Base-by-base conservation (phyloP, 2,888 invertebrate genomes). In the Callyntrura sp. region DNA sequence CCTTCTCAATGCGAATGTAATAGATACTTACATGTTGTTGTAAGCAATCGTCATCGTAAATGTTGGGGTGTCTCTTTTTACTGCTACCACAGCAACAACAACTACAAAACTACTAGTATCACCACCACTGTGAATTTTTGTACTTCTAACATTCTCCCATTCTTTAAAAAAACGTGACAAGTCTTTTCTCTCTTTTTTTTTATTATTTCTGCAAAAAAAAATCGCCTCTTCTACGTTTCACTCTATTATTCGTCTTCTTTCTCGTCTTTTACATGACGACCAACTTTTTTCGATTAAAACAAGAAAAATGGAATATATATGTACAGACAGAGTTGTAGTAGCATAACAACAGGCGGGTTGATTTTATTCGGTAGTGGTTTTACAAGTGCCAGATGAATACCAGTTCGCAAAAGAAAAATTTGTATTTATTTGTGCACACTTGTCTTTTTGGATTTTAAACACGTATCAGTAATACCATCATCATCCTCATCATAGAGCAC, bases 121-220 rank as follows among this genome's bases (percentile, higher is more conserved):
- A 23, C 57, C 12, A 55, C 81, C 43, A 60, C 60, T 55, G 81
- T 65, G 14, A 14, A 51, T 43, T 28, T 23, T 70, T 83, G 68
- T 55, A 25, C 84, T 68, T 70, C 35, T 45, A 48, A 43, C 28
- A 68, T 84, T 23, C 60, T 85, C 48, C 43, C 51, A 35, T 35
- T 35, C 35, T 48, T 51, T 9, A 83, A 62, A 35, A 84, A 88
- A 89, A 55, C 89, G 89, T 89, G 89, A 89, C 89, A 25, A 78
- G 79, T 65, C 28, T 89, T 83, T 83, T 88, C n/a, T 87, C 43
- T 55, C 43, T 57, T 51, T 25, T n/a, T 55, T n/a, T 62, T 70
- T 35, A 57, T 51, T 12, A 35, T 79, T 84, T 70, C 20, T 70
- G 79, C 81, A 51, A 55, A 70, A 78, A 20, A 73, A 73, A 73